phyloP scores from a whole-genome alignment of 2,797 vertebrate genomes.

The Delichon dasypus region DNA sequence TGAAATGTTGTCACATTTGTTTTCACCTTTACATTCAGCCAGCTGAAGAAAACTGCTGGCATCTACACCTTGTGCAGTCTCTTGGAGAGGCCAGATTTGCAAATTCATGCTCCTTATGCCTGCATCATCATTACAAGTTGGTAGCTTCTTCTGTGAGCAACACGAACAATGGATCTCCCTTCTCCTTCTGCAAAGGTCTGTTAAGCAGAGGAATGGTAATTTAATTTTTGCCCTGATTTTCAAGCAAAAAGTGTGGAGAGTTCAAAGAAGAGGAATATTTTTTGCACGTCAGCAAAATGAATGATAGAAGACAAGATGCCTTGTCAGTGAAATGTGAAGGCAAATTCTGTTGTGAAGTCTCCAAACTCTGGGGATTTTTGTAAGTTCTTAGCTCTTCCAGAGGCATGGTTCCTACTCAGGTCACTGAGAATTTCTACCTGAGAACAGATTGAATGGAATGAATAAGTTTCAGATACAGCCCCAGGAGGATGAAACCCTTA shows the following conservation, averaged over 20 bases:
- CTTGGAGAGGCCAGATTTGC: neutral
- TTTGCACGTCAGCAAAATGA: neutral
- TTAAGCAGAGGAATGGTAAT: neutral
- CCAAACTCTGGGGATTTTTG: neutral
- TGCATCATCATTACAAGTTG: neutral
- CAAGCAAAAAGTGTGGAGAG: neutral
- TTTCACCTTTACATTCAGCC: conserved; percentile 13
- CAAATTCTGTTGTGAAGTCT: neutral
- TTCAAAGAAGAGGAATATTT: neutral
- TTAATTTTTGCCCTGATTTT: conserved; percentile 9
- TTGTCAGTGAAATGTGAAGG: neutral
- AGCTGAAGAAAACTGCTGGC: conserved; percentile 33
- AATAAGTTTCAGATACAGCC: neutral
- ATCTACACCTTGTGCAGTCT: neutral
- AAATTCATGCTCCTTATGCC: neutral
- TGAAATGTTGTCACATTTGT: neutral
- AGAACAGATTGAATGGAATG: neutral
- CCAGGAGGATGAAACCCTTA: neutral
- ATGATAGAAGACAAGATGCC: neutral
- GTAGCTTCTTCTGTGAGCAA: neutral
- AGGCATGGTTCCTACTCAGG: neutral
- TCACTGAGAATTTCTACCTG: neutral
- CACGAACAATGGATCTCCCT: neutral
- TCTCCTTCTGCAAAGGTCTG: neutral
- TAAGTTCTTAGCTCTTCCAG: neutral